Evolutionary conservation across 2,797 vertebrate genomes (phyloP).

Genomic region (Lacerta viridis): DNA sequence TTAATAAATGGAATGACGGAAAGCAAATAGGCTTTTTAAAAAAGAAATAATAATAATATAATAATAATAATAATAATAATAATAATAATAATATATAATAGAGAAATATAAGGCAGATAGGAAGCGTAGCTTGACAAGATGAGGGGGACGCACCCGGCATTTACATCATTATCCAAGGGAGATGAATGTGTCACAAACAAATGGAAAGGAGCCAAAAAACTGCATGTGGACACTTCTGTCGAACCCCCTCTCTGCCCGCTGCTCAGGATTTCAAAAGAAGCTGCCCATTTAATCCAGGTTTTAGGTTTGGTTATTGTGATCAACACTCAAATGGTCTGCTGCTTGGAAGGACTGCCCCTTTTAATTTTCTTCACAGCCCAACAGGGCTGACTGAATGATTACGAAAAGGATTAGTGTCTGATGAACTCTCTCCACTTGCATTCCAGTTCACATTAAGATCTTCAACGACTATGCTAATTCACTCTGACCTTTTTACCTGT

Average conservation of each 20-base stretch:
- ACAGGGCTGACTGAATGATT: slow-evolving; percentile 23
- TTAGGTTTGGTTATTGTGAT: slow-evolving; percentile 44
- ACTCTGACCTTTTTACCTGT: slow-evolving; percentile 37
- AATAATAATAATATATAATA: slow-evolving; percentile 25
- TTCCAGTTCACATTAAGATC: slow-evolving; percentile 26
- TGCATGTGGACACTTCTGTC: slow-evolving; percentile 48
- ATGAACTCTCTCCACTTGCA: slow-evolving; percentile 39
- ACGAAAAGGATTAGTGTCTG: slow-evolving; percentile 44
- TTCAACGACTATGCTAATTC: slow-evolving; percentile 29
- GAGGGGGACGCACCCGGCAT: slow-evolving; percentile 37
- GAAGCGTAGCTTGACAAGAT: slow-evolving; percentile 59
- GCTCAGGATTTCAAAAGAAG: slow-evolving; percentile 55
- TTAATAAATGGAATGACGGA: slow-evolving; percentile 68
- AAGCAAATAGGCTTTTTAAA: slow-evolving; percentile 66
- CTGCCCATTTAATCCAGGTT: slow-evolving; percentile 25
- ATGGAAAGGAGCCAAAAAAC: slow-evolving; percentile 50
- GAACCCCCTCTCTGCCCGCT: background rate
- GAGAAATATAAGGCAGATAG: slow-evolving; percentile 66
- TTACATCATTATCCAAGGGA: slow-evolving; percentile 58
- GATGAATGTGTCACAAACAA: slow-evolving; percentile 53
- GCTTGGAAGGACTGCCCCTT: background rate
- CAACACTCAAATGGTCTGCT: slow-evolving; percentile 24
- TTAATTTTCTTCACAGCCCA: slow-evolving; percentile 26
- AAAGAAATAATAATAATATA: background rate
- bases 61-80: too few relatives aligned